Evolutionary conservation across 2,113 vertebrate species (phyloP).

Genomic region (Asarcornis scutulata): DNA sequence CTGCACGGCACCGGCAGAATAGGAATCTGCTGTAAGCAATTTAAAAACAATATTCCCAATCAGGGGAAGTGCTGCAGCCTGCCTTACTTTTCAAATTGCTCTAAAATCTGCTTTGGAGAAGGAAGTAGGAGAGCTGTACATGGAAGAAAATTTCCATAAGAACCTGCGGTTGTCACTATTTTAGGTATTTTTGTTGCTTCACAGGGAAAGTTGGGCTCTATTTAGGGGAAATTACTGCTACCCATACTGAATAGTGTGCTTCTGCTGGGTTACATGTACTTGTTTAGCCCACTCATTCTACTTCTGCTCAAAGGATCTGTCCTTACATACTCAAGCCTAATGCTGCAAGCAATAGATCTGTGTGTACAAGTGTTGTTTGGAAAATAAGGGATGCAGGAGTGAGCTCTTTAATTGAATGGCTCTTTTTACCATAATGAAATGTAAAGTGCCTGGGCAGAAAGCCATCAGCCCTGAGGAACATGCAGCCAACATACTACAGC

Average conservation of each 20-base stretch:
- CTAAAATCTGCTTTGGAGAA: slow-evolving; percentile 6
- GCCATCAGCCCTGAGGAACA: slow-evolving; percentile 47
- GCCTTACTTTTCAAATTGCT: slow-evolving; percentile 19
- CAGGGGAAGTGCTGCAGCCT: slow-evolving; percentile 27
- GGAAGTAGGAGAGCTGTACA: slow-evolving; percentile 32
- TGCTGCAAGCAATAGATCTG: neutral
- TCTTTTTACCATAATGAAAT: slow-evolving; percentile 48
- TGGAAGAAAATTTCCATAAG: slow-evolving; percentile 30
- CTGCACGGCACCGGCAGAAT: neutral
- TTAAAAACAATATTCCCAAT: slow-evolving; percentile 59
- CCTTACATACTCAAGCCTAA: neutral
- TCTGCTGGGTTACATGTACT: neutral
- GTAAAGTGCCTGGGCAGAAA: slow-evolving; percentile 31
- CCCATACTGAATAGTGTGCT: neutral
- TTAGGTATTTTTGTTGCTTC: slow-evolving; percentile 35
- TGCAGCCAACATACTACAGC: neutral
- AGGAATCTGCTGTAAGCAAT: neutral
- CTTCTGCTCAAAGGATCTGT: neutral
- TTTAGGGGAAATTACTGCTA: neutral
- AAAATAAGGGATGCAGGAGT: slow-evolving; percentile 26
- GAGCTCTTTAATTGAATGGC: slow-evolving; percentile 27
- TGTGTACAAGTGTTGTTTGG: neutral
- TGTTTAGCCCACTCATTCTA: neutral
- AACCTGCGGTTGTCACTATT: slow-evolving; percentile 4
- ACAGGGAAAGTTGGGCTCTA: neutral